Evolutionary conservation across 2,797 vertebrate genomes (phyloP).

Genomic region (Cygnus olor): DNA sequence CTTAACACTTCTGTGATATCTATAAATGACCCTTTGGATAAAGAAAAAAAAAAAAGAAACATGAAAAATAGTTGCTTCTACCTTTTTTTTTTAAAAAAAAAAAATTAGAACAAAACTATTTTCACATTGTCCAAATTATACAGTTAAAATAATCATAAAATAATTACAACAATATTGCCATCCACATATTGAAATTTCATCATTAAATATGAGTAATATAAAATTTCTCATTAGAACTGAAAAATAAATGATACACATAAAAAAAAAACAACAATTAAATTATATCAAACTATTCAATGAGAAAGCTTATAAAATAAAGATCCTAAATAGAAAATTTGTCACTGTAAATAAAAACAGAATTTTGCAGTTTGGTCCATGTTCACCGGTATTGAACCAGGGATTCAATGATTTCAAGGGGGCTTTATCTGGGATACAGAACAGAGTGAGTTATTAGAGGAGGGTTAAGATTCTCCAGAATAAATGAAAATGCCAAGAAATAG

Average conservation of each 20-base stretch:
- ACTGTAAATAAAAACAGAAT: neutral
- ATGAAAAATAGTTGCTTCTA: neutral
- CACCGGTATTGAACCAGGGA: neutral
- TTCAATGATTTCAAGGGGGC: neutral
- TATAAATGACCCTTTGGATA: neutral
- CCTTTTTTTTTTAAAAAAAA: neutral
- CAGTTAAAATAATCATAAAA: neutral
- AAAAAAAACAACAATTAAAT: neutral
- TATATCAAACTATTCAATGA: neutral
- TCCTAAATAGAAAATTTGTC: neutral
- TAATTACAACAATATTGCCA: neutral
- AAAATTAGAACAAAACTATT: neutral
- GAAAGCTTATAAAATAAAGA: neutral
- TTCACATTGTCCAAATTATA: neutral
- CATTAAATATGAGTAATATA: neutral
- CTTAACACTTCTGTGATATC: neutral
- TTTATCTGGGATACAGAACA: neutral
- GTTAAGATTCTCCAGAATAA: neutral
- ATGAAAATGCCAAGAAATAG: constrained; percentile 16
- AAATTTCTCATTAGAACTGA: neutral
- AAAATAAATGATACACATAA: neutral
- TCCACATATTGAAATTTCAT: neutral
- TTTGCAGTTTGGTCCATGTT: neutral
- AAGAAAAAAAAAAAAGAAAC: neutral
- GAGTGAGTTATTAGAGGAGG: neutral